Conservation (phyloP, 1,140 invertebrate genomes). For the Drosophila yakuba region DNA sequence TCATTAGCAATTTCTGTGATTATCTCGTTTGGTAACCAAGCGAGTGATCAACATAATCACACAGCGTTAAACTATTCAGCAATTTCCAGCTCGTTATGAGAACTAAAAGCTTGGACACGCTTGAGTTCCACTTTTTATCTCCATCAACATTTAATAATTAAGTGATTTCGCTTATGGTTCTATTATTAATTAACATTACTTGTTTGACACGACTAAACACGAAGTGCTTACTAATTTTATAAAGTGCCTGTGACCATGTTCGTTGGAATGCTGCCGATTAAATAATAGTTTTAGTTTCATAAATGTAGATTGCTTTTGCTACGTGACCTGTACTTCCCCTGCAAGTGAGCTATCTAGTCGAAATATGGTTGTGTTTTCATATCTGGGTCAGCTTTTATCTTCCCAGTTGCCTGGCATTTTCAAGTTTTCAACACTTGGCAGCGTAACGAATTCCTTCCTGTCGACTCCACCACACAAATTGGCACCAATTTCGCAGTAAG, state of each 20-base stretch:
- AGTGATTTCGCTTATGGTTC: neutral
- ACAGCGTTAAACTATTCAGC: neutral
- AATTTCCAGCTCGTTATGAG: neutral
- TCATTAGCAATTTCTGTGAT: neutral
- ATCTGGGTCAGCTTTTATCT: slow-evolving; percentile 1
- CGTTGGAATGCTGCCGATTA: slow-evolving; percentile 12
- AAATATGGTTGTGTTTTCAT: neutral
- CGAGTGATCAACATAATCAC: neutral
- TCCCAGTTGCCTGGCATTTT: neutral
- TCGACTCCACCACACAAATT: slow-evolving; percentile 44
- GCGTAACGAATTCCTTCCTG: slow-evolving; percentile 42
- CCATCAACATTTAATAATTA: neutral
- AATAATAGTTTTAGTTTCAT: neutral
- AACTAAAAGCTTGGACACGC: slow-evolving; percentile 2
- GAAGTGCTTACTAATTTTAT: neutral
- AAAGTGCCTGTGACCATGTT: neutral
- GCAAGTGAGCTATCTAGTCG: neutral
- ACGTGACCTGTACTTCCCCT: slow-evolving; percentile 27
- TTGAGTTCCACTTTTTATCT: slow-evolving; percentile 1
- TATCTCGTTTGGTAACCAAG: neutral
- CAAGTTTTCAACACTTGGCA: neutral
- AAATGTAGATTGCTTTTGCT: slow-evolving; percentile 10
- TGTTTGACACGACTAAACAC: neutral
- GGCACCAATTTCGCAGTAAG: slow-evolving; percentile 26
- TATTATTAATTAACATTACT: neutral